Conservation (phyloP, 2,113 vertebrate genomes). For the Aspidoscelis tigris region DNA sequence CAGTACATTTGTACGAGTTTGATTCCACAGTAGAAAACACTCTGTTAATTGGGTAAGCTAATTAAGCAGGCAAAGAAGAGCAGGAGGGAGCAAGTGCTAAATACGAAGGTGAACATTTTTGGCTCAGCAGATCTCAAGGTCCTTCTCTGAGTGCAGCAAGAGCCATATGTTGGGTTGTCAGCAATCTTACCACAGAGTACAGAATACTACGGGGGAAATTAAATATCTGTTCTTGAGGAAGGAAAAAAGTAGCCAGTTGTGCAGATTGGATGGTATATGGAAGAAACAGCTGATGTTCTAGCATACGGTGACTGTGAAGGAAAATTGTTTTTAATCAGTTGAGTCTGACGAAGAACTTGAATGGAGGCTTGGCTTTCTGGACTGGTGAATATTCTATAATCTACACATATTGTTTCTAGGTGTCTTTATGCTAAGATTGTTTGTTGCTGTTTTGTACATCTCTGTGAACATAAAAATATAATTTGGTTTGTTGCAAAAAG, state of each 20-base stretch:
- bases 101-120: conserved; percentile 51
- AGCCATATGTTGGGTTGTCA: conserved; percentile 38
- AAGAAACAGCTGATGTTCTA: not conserved
- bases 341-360: conserved; percentile 17
- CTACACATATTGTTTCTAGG: not conserved
- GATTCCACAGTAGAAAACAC: conserved; percentile 21
- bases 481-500: not conserved
- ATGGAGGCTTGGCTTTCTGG: conserved; percentile 67
- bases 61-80: conserved; percentile 22
- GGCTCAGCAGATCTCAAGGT: conserved; percentile 50
- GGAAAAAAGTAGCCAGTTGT: conserved; percentile 23
- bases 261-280: conserved; percentile 16
- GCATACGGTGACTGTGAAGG: rapidly evolving
- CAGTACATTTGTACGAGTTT: not conserved
- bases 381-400: conserved; percentile 58
- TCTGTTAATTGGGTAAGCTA: conserved; percentile 17
- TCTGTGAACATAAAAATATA: not conserved
- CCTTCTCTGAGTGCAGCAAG: conserved; percentile 35
- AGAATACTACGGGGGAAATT: conserved; percentile 31
- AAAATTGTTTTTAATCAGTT: not conserved
- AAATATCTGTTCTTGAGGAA: not conserved
- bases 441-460: conserved; percentile 1
- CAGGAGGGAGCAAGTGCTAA: conserved; percentile 42
- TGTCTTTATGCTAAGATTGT: not conserved
- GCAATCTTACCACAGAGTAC: rapidly evolving